Evolutionary conservation across 2,888 invertebrate genomes (phyloP).

Genomic region (Chironomus riparius): DNA sequence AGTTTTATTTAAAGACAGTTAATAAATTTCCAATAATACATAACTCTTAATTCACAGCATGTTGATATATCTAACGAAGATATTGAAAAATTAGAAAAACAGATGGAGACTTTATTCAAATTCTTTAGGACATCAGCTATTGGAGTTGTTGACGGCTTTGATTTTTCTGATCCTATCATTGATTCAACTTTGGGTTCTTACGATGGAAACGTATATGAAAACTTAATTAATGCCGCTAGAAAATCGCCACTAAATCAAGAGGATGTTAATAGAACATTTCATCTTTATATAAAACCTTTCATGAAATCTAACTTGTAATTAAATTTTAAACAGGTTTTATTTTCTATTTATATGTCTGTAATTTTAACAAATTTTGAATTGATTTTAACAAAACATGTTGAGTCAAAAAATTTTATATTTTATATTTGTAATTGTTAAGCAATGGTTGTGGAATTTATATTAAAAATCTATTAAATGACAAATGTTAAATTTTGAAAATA

Average conservation of each 20-base stretch:
- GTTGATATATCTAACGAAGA: conserved; percentile 36
- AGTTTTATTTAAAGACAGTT: too few species aligned
- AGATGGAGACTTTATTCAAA: conserved; percentile 60
- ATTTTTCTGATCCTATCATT: conserved; percentile 69
- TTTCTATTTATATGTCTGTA: neutral
- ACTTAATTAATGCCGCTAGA: conserved; percentile 67
- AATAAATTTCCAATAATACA: too few species aligned
- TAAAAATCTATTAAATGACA: neutral
- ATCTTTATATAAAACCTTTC: conserved; percentile 67
- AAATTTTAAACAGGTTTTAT: neutral
- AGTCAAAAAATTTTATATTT: neutral
- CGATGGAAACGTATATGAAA: conserved; percentile 77
- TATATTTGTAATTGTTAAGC: neutral
- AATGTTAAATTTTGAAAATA: too few species aligned
- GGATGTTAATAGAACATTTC: conserved; percentile 67
- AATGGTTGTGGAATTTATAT: neutral
- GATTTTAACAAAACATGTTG: too few species aligned
- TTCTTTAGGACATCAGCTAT: conserved; percentile 79
- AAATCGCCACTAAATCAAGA: conserved; percentile 74
- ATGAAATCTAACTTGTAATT: conserved; percentile 45
- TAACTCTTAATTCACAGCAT: conserved; percentile 33
- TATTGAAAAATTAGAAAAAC: conserved; percentile 50
- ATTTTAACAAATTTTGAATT: too few species aligned
- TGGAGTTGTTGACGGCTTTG: conserved; percentile 85
- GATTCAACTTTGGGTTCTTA: conserved; percentile 69